Evolutionary conservation across 2,113 vertebrate species (phyloP), one percentile per base, ranked within the genome.

Genomic region (Gasterosteus nipponicus): DNA sequence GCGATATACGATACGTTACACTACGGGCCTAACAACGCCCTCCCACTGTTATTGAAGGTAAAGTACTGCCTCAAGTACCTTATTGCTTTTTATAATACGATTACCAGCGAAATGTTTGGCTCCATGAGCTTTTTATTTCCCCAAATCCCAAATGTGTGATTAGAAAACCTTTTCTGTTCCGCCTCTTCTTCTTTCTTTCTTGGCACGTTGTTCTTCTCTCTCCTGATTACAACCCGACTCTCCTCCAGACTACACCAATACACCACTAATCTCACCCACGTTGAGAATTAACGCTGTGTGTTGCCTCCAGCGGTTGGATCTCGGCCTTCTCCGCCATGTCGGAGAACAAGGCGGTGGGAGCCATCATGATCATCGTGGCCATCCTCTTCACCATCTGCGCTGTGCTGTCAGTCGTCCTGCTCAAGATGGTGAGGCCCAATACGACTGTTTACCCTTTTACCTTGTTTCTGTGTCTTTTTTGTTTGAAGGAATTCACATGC

Each of bases 331-430:
- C 90, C 0, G 53, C 73, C 16, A 31, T 95, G 29, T 0, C n/a
- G 0, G 0, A 0, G 0, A 90, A 95, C 86, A 6, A 89, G 73
- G 90, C 96, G 0, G 96, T 97, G 78, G 88, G 87, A 0, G 69
- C 93, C 35, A 95, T 99, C 85, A 98, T 99, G 97, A 95, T 98
- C 89, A 93, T 97, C 62, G 97, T 98, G 83, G 95, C 98, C 16
- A 82, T 85, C 1, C 96, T 99, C 92, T 99, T 99, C 89, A 98
- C 97, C 0, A 82, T 95, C 5, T 97, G 95, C 0, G 95, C 96
- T 0, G 90, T 87, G 19, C 92, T 98, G 60, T 94, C 97, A 0
- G 59, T 98, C 82, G 64, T 99, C 86, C 93, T 99, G 66, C 92
- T 99, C 35, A 97, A 99, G 91, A 96, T 95, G 96, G 98, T 99